Base-by-base conservation (phyloP, 2,113 vertebrate species). In the Uropsilus gracilis region DNA sequence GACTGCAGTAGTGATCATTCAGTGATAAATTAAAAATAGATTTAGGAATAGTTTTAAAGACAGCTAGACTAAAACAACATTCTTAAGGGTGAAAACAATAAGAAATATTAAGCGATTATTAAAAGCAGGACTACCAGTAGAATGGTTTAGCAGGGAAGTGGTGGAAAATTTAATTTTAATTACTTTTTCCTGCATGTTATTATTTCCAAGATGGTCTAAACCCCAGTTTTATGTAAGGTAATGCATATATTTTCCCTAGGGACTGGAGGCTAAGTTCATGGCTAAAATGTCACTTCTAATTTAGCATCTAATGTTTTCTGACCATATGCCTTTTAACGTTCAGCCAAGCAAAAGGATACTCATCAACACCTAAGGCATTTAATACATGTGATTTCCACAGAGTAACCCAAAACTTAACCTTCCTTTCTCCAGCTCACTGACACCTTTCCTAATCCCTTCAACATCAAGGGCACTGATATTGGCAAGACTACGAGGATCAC, bases 251-350 rank as follows among this genome's bases (percentile, higher is more conserved):
- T 83, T 63, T 94, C 88, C 81, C 48, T 87, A 96, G 86, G 94
- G 61, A 28, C 80, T 86, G 82, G 93, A 96, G 87, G 96, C 92
- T 59, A 94, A 97, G n/a, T 96, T 98, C 22, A 68, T 18, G 24
- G 90, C 92, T 95, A 92, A 97, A 97, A 92, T 57, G 82, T 95
- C 68, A 92, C 71, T 97, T 97, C 85, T 84, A 90, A 97, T 97
- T 97, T 97, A 96, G 89, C 86, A 94, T 82, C 93, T 87, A 32
- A 1, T 84, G 75, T 71, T 34, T 69, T 69, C 28, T 96, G 30
- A 89, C 63, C 81, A 66, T 72, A 87, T 91, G 39, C 75, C 84
- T 86, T 86, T 75, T 89, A 86, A 72, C 68, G 30, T 95, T 85
- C 53, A 72, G 69, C 91, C 89, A 95, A 87, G 92, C 50, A 96